Evolutionary conservation across 1,140 invertebrate genomes (phyloP), one percentile per base, ranked within the genome.

Genomic region (Eriosoma lanigerum): DNA sequence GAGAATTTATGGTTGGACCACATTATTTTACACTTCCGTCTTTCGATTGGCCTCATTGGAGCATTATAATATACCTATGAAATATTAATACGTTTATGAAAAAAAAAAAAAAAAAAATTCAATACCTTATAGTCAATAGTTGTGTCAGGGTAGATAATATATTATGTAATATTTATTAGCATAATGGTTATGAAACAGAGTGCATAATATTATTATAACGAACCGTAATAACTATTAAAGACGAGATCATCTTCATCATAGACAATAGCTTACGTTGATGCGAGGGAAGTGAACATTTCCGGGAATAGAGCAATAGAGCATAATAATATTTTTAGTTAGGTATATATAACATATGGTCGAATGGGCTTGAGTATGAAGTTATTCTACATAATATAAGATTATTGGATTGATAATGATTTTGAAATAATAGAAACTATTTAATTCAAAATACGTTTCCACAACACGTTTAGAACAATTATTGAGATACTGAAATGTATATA

Each of bases 261-360:
- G 8, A 72, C 68, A 72, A 50, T 72, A 24, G 68, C 10, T 72
- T 72, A 72, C 26, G 68, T 21, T 62, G 1, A 19, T 44, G 48
- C n/a, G 1, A 50, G 48, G 24, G 10, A 72, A 70, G 21, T 70
- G 66, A 48, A 26, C 46, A 72, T 72, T 50, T 72, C 46, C 68
- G 48, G 46, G 21, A 72, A 52, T 19, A 15, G 9, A 24, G 52
- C 3, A 4, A 38, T 38, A 38, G 32, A 38, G 8, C 32, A 38
- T 38, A 38, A 38, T 38, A 38, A 38, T 38, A 38, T 38, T 38
- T 38, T 38, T 38, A 38, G 8, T n/a, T n/a, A n/a, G n/a, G 13
- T 64, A 52, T 10, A 0, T 50, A 72, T 29, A 52, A 29, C 24
- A 21, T 17, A 52, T n/a, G 46, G 68, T 52, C 68, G 46, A 72